phyloP scores from a whole-genome alignment of 1,140 invertebrate genomes.

The Rhopalosiphum maidis region DNA sequence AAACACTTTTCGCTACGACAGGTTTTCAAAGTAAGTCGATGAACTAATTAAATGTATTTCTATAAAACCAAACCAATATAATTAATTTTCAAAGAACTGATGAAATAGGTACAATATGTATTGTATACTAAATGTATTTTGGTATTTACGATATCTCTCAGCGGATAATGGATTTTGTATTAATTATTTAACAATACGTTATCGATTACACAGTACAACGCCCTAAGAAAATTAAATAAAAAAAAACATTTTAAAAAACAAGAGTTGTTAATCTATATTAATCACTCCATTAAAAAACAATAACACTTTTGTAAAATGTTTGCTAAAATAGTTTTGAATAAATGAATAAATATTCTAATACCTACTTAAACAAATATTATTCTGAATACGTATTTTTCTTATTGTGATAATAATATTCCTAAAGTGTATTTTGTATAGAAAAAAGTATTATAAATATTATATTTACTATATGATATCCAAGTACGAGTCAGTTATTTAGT shows the following conservation, averaged over 20 bases:
- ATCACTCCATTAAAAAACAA: not conserved
- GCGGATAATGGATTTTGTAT: too few relatives aligned
- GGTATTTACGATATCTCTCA: not conserved
- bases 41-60: not conserved
- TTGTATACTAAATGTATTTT: not conserved
- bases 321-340: not conserved
- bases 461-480: not conserved
- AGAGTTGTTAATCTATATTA: not conserved
- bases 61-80: not conserved
- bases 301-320: not conserved
- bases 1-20: not conserved
- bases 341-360: not conserved
- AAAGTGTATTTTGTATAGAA: not conserved
- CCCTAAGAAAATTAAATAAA: not conserved
- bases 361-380: not conserved
- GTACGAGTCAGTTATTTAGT: too few relatives aligned
- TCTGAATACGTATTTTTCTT: not conserved
- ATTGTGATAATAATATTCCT: not conserved
- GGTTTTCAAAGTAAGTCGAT: conserved; percentile 47
- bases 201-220: not conserved
- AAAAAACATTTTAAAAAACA: not conserved
- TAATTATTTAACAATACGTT: not conserved
- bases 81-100: not conserved
- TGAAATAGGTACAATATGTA: not conserved
- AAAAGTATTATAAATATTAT: not conserved